Base-by-base conservation (phyloP, 2,113 vertebrate genomes). In the Amphiprion ocellaris region DNA sequence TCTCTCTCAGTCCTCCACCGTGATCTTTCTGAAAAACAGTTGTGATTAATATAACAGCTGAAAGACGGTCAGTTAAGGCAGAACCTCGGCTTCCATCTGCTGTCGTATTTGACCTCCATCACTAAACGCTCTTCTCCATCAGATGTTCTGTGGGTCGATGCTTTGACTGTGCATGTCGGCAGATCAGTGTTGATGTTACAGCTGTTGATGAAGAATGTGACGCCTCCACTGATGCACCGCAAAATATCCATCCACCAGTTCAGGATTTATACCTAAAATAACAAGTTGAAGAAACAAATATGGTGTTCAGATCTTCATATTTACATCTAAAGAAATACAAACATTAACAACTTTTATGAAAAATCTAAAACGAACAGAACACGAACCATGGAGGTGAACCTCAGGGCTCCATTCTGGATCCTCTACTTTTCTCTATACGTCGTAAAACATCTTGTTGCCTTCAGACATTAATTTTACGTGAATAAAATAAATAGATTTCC, bases 51-150 rank as follows among this genome's bases (percentile, higher is more conserved):
- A 94, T 94, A 92, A 93, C 50, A 79, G 92, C 90, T 92, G 87
- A 94, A 95, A 94, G 94, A 94, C 88, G 81, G 92, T 93, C 94
- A 93, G 92, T 90, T 62, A 90, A 89, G 92, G 94, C 92, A 94
- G 90, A 90, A 49, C 65, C 67, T 89, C 16, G 74, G 81, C 82
- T 89, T 83, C 69, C 83, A 86, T 83, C 79, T 76, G 78, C 78
- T 81, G 77, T 66, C 33, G 69, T 74, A 70, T 81, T 74, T 72
- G 76, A 84, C 69, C 65, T 77, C 79, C 89, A 77, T 91, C 79
- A 77, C 62, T 75, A 56, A 84, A 74, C 16, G 72, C 84, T 85
- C 77, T 72, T 83, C 24, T 82, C 77, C 88, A 85, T 89, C 80
- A 67, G 66, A 39, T 82, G 73, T 82, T 30, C 74, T 68, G 26